These are phyloP conservation scores for Lymantria monacha DNA, from an alignment of 2,888 invertebrate species.

Conservation along the genomic window DNA sequence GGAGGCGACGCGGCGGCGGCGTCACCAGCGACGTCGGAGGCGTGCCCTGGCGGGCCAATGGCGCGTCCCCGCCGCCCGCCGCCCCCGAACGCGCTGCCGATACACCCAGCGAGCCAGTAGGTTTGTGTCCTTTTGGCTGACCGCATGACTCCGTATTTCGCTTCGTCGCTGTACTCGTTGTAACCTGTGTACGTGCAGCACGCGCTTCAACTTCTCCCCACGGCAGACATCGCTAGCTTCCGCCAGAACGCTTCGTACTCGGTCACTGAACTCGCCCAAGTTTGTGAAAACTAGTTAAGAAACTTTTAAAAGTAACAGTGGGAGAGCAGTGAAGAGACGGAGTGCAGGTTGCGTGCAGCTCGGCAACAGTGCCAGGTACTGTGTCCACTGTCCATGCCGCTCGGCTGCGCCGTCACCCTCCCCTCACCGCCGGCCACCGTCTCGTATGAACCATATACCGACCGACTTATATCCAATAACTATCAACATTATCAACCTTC, in stretches of 20 bases:
- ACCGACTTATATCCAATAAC: conserved; percentile 11
- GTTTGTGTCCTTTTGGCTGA: conserved; percentile 83
- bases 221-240: conserved; percentile 61
- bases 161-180: conserved; percentile 80
- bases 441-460: conserved; percentile 21
- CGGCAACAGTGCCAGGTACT: conserved; percentile 71
- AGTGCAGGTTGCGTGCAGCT: conserved; percentile 58
- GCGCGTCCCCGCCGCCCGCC: conserved; percentile 67
- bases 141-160: conserved; percentile 83
- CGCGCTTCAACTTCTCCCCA: conserved; percentile 68
- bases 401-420: conserved; percentile 21
- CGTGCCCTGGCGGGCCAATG: conserved; percentile 76
- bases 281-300: conserved; percentile 61
- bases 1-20: conserved; percentile 55
- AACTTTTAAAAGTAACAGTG: conserved; percentile 57
- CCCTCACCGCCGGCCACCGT: conserved; percentile 45
- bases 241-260: conserved; percentile 62
- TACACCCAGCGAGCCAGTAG: conserved; percentile 78
- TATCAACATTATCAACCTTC: conserved; percentile 13
- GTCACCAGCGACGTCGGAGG: conserved; percentile 64
- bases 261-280: conserved; percentile 44
- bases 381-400: conserved; percentile 41
- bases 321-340: conserved; percentile 56
- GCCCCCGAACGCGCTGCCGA: conserved; percentile 61
- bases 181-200: conserved; percentile 73